Conservation (phyloP, 2,888 invertebrate genomes). For the Pollenia amentaria region DNA sequence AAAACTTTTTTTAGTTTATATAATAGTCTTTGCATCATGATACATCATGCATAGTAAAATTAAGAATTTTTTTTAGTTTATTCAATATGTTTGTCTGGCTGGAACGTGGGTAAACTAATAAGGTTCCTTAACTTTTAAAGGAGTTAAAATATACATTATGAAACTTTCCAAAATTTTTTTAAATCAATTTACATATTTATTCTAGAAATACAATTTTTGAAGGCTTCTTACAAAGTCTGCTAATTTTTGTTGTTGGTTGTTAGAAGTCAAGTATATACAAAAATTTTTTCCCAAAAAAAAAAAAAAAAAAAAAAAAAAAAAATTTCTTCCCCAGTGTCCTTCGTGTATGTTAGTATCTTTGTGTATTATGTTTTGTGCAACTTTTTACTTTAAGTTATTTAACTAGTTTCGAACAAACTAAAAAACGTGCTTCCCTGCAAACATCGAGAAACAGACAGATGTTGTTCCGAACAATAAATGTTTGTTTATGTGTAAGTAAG, state of each 20-base stretch:
- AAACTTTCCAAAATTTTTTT: no score
- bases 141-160: no score
- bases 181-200: no score
- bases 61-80: background rate
- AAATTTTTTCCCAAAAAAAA: no score
- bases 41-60: constrained; percentile 36
- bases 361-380: background rate
- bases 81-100: constrained; percentile 3
- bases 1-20: background rate
- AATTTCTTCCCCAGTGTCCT: no score
- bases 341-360: background rate
- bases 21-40: constrained; percentile 31
- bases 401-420: constrained; percentile 50
- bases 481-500: background rate
- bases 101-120: background rate
- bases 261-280: no score
- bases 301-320: no score
- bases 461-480: constrained; percentile 1
- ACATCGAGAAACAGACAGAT: constrained; percentile 4
- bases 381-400: constrained; percentile 46
- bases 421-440: constrained; percentile 37
- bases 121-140: no score
- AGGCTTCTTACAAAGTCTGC: no score
- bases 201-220: no score
- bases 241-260: no score